Percentiles rank a stretch among this genome's conserved stretches.
phyloP scores from a whole-genome alignment of 92 coral and sea anemone genomes.

The Blastomussa wellsi region DNA sequence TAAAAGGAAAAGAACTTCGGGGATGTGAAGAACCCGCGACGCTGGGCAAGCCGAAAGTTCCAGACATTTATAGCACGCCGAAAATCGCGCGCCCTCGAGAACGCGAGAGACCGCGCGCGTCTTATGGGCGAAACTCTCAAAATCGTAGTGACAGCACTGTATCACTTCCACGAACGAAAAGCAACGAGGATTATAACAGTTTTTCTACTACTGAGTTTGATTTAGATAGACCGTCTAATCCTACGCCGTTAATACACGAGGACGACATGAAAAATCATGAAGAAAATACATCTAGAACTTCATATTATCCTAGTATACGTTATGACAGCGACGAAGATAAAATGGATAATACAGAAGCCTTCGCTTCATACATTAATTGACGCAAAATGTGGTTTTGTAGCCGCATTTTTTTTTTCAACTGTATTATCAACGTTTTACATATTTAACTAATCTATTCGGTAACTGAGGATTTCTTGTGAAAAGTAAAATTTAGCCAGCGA shows the following conservation, averaged over 20 bases:
- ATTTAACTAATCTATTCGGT: not conserved
- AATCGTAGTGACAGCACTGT: constrained; percentile 9
- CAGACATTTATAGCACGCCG: constrained; percentile 82
- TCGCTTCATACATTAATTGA: constrained; percentile 24
- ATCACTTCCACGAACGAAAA: not conserved
- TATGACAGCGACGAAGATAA: constrained; percentile 45
- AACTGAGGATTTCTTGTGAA: not conserved
- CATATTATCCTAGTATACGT: constrained; percentile 15
- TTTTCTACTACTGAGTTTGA: constrained; percentile 4
- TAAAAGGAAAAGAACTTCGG: constrained; percentile 63
- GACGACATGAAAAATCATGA: not conserved
- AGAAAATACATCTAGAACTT: constrained; percentile 20
- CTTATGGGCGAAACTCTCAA: constrained; percentile 63
- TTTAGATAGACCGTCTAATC: constrained; percentile 45
- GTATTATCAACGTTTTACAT: not conserved
- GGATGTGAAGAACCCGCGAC: constrained; percentile 55
- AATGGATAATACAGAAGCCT: not conserved
- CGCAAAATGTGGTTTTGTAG: not conserved
- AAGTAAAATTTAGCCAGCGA: not conserved
- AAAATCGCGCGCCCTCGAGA: constrained; percentile 76
- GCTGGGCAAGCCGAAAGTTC: constrained; percentile 62
- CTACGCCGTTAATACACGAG: constrained; percentile 20
- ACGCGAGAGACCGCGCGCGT: constrained; percentile 78
- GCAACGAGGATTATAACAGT: constrained; percentile 5
- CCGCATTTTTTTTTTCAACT: not conserved